Conservation (phyloP, 2,888 invertebrate species). For the Trichacis sp. region DNA sequence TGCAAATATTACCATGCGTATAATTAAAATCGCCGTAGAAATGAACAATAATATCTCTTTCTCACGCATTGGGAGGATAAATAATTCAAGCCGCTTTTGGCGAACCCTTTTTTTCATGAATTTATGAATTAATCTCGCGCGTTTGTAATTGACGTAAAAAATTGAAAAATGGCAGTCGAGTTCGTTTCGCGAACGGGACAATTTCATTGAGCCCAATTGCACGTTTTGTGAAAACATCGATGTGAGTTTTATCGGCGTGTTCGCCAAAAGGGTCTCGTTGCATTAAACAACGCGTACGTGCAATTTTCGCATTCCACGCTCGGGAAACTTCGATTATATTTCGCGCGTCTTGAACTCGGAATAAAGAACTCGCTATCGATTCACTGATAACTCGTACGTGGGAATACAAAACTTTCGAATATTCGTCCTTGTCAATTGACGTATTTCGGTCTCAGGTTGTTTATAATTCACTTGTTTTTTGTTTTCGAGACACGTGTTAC, state of each 20-base stretch:
- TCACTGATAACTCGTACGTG: constrained; percentile 14
- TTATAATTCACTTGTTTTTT: background rate
- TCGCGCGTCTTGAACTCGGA: constrained; percentile 7
- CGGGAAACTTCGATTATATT: constrained; percentile 19
- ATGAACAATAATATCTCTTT: constrained; percentile 5
- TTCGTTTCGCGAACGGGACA: background rate
- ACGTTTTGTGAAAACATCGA: constrained; percentile 32
- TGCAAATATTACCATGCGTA: constrained; percentile 6
- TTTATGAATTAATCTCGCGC: constrained; percentile 2
- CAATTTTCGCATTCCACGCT: constrained; percentile 22
- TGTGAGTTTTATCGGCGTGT: constrained; percentile 32
- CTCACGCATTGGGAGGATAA: constrained; percentile 5
- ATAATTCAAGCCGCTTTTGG: background rate
- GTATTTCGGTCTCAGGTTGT: background rate
- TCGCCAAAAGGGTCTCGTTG: constrained; percentile 30
- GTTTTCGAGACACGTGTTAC: constrained; percentile 5
- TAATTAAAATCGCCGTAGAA: constrained; percentile 6
- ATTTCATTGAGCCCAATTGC: constrained; percentile 2
- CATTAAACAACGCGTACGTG: constrained; percentile 12
- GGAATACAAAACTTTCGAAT: constrained; percentile 12
- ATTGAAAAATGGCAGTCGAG: background rate
- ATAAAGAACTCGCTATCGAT: background rate
- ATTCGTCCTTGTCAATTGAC: constrained; percentile 18
- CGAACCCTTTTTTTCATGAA: background rate
- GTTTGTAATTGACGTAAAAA: too few species aligned